A percentile compares a stretch with the other conserved stretches of the same genome.
Conservation (phyloP, 2,888 invertebrate species). For the Lepidocyrtoides sp. region DNA sequence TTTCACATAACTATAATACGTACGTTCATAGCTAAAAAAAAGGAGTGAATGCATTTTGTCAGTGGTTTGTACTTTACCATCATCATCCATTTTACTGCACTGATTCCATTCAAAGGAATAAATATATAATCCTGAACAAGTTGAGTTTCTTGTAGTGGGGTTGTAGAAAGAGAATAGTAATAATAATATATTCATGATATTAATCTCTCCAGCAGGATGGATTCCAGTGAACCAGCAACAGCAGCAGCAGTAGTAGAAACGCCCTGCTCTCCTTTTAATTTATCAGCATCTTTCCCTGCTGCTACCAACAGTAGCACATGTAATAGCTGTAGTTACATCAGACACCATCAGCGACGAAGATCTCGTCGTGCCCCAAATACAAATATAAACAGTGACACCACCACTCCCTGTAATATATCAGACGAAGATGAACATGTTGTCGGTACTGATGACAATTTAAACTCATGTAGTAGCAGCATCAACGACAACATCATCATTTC, state of each 20-base stretch:
- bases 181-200: slow-evolving; percentile 61
- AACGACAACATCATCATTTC: slow-evolving; percentile 27
- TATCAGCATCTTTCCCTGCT: background rate
- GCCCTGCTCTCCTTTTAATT: slow-evolving; percentile 65
- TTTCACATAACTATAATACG: background rate
- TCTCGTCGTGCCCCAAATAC: slow-evolving; percentile 45
- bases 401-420: slow-evolving; percentile 1
- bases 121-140: no score
- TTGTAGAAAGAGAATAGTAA: slow-evolving; percentile 41
- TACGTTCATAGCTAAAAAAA: background rate
- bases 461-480: background rate
- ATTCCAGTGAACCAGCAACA: slow-evolving; percentile 53
- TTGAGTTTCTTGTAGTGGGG: no score
- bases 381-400: background rate
- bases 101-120: slow-evolving; percentile 38
- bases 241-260: slow-evolving; percentile 2
- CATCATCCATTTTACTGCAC: slow-evolving; percentile 38
- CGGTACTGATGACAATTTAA: slow-evolving; percentile 14
- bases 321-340: slow-evolving; percentile 64
- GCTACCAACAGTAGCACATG: slow-evolving; percentile 8
- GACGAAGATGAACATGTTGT: background rate
- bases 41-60: slow-evolving; percentile 33
- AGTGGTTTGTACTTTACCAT: slow-evolving; percentile 4
- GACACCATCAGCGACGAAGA: slow-evolving; percentile 50
- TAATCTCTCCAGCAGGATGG: slow-evolving; percentile 60